Evolutionary conservation across 2,888 invertebrate species (phyloP).

Genomic region (Arge pagana): DNA sequence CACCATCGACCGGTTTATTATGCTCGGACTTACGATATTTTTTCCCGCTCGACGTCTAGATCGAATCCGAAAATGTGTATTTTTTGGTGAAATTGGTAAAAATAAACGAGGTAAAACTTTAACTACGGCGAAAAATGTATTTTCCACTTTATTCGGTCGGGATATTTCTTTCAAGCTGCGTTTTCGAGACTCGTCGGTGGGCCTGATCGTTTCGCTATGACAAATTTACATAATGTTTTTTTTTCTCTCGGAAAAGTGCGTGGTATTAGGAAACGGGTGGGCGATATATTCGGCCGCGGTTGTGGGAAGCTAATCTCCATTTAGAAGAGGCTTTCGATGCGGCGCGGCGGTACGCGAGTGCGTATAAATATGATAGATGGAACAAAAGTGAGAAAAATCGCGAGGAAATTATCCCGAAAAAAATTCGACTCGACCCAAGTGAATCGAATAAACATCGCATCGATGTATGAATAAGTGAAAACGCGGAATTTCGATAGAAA

Average conservation of each 20-base stretch:
- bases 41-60: no score
- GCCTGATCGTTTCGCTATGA: no score
- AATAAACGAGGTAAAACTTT: neutral
- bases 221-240: slow-evolving; percentile 6
- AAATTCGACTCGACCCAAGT: neutral
- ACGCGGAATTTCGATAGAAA: neutral
- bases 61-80: neutral
- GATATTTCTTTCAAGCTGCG: neutral
- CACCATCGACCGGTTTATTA: no score
- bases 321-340: no score
- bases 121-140: neutral
- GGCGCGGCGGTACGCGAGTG: no score
- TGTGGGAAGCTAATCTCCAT: slow-evolving; percentile 12
- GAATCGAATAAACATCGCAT: slow-evolving; percentile 18
- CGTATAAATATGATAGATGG: slow-evolving; percentile 3
- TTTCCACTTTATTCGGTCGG: neutral
- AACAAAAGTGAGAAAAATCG: neutral
- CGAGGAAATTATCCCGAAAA: neutral
- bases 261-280: no score
- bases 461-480: slow-evolving; percentile 19
- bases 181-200: no score
- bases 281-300: neutral
- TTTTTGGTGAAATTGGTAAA: neutral
- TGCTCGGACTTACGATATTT: no score
- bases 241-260: slow-evolving; percentile 1